Evolutionary conservation across 2,113 vertebrate species (phyloP).

Genomic region (Phodopus roborovskii): DNA sequence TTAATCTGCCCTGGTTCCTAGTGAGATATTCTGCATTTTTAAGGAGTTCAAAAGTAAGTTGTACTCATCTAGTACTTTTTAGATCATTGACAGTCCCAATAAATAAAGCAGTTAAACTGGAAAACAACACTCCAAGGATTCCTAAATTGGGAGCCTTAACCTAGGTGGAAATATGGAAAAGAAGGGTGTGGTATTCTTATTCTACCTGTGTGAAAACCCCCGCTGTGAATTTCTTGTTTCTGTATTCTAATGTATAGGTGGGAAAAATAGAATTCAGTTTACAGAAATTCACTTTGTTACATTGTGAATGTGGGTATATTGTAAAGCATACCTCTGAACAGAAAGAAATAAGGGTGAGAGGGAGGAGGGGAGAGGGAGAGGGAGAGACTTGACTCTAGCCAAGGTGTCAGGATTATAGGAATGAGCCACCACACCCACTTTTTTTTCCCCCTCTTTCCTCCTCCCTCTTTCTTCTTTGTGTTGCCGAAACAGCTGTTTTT

Average conservation of each 20-base stretch:
- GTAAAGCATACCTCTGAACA: neutral
- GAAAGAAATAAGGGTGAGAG: neutral
- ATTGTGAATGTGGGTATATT: neutral
- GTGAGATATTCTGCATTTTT: slow-evolving; percentile 33
- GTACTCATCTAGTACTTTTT: slow-evolving; percentile 20
- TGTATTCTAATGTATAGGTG: slow-evolving; percentile 5
- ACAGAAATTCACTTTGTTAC: slow-evolving; percentile 17
- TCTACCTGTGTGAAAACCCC: neutral
- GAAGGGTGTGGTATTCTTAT: neutral
- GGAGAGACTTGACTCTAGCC: neutral
- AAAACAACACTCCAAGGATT: neutral
- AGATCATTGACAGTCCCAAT: neutral
- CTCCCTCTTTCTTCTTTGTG: too few species aligned
- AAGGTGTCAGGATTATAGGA: neutral
- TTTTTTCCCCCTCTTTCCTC: neutral
- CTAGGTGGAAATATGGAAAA: slow-evolving; percentile 6
- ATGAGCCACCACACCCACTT: neutral
- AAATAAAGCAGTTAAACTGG: slow-evolving; percentile 19
- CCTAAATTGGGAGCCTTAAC: neutral
- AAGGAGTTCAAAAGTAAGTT: slow-evolving; percentile 49
- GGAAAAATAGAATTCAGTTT: slow-evolving; percentile 6
- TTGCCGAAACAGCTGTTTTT: neutral
- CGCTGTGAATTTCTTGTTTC: neutral
- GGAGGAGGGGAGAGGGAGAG: too few species aligned
- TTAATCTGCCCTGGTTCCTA: slow-evolving; percentile 20